A percentile compares a stretch with the other conserved stretches of the same genome.
phyloP scores from a whole-genome alignment of 1,140 invertebrate species.

The Myzus persicae region DNA sequence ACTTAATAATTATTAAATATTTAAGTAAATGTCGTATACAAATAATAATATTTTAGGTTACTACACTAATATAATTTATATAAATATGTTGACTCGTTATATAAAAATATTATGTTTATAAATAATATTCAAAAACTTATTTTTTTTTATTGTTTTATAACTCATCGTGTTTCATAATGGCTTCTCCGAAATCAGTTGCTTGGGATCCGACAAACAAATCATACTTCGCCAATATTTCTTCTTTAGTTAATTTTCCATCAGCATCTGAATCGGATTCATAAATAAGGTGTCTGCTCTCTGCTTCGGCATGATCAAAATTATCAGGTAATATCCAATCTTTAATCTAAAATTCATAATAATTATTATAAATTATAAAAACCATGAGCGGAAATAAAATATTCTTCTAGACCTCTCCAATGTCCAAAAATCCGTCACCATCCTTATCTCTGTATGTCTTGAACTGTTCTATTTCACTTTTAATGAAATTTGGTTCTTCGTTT shows the following conservation, averaged over 20 bases:
- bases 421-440: slow-evolving; percentile 88
- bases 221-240: slow-evolving; percentile 94
- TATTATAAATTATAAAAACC: slow-evolving; percentile 48
- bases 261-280: slow-evolving; percentile 90
- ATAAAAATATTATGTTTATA: slow-evolving; percentile 20
- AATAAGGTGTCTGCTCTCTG: slow-evolving; percentile 95
- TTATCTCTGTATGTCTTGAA: slow-evolving; percentile 85
- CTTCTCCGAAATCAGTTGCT: slow-evolving; percentile 98
- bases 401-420: slow-evolving; percentile 78
- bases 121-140: neutral
- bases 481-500: slow-evolving; percentile 91
- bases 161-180: slow-evolving; percentile 91
- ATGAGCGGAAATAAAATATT: neutral
- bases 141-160: slow-evolving; percentile 70
- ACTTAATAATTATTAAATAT: slow-evolving; percentile 4
- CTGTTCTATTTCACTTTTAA: slow-evolving; percentile 91
- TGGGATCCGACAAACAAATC: slow-evolving; percentile 98
- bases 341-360: slow-evolving; percentile 67
- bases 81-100: neutral
- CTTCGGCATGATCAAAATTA: slow-evolving; percentile 96
- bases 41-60: neutral
- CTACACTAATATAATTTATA: neutral
- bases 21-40: slow-evolving; percentile 14
- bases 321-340: slow-evolving; percentile 94
- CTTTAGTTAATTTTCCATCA: slow-evolving; percentile 88